Percentiles rank a stretch among this genome's conserved stretches.
Evolutionary conservation across 2,888 invertebrate genomes (phyloP).

Genomic region (Neuroscelio doddi): DNA sequence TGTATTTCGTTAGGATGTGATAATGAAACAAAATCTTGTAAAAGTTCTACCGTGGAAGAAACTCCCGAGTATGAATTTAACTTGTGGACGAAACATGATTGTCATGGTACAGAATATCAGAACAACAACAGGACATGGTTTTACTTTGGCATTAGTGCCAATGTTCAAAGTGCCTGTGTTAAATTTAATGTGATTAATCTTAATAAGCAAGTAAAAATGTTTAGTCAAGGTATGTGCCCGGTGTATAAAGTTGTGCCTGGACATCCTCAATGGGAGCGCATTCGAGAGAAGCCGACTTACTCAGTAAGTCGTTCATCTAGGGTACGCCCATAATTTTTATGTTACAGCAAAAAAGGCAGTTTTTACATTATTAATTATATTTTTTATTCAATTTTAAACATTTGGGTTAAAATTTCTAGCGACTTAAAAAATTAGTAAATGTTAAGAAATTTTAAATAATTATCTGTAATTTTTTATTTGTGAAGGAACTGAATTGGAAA

Average conservation of each 20-base stretch:
- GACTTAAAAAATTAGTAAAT: too few relatives aligned
- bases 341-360: too few relatives aligned
- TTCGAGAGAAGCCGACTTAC: conserved; percentile 85
- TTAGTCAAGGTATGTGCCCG: conserved; percentile 92
- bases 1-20: conserved; percentile 49
- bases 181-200: conserved; percentile 90
- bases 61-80: conserved; percentile 86
- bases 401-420: conserved; percentile 5
- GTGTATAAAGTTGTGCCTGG: conserved; percentile 84
- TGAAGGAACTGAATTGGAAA: too few relatives aligned
- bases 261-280: conserved; percentile 87
- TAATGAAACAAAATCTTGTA: conserved; percentile 52
- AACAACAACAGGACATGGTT: conserved; percentile 95
- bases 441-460: conserved; percentile 11
- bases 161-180: conserved; percentile 75
- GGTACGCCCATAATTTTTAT: conserved; percentile 13
- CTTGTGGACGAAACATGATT: conserved; percentile 92
- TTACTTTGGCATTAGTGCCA: conserved; percentile 85
- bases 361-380: too few relatives aligned
- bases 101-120: conserved; percentile 88
- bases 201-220: conserved; percentile 92
- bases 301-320: conserved; percentile 74
- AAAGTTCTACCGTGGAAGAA: conserved; percentile 67
- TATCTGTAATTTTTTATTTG: too few relatives aligned
- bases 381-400: too few relatives aligned